Percentiles rank a stretch among this genome's conserved stretches.
Conservation (phyloP, 2,888 invertebrate species). For the Halictus quadricinctus region DNA sequence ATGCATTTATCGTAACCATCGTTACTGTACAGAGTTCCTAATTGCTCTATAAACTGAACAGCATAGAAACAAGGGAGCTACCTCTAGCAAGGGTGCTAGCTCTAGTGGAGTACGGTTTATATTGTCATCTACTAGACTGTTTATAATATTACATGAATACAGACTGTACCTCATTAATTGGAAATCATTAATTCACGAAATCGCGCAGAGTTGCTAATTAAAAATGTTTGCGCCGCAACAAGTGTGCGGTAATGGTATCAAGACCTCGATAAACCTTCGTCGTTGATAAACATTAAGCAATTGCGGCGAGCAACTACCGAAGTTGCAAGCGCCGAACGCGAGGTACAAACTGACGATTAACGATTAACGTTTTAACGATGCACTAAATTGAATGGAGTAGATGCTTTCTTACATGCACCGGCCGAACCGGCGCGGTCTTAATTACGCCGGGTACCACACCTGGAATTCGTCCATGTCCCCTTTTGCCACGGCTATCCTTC, state of each 20-base stretch:
- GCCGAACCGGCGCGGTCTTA: conserved; percentile 51
- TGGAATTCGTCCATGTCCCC: conserved; percentile 54
- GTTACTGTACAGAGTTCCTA: not conserved
- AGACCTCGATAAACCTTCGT: not conserved
- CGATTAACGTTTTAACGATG: conserved; percentile 6
- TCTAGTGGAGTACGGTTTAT: too few relatives aligned
- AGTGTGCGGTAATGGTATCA: not conserved
- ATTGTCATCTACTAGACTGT: too few relatives aligned
- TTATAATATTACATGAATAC: too few relatives aligned
- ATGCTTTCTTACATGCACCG: not conserved
- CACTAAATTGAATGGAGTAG: not conserved
- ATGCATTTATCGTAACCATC: not conserved
- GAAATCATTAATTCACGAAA: too few relatives aligned
- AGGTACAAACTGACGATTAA: not conserved
- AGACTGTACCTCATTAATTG: too few relatives aligned
- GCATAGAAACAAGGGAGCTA: too few relatives aligned
- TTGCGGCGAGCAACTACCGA: not conserved
- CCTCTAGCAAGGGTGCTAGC: too few relatives aligned
- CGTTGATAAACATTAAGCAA: not conserved
- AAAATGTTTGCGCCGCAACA: not conserved
- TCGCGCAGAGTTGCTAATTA: too few relatives aligned
- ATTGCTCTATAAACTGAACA: too few relatives aligned
- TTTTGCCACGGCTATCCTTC: conserved; percentile 45
- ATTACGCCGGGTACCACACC: conserved; percentile 62
- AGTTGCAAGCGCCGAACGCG: not conserved